Base-by-base conservation (phyloP, 2,888 invertebrate genomes). In the Phortica magna region DNA sequence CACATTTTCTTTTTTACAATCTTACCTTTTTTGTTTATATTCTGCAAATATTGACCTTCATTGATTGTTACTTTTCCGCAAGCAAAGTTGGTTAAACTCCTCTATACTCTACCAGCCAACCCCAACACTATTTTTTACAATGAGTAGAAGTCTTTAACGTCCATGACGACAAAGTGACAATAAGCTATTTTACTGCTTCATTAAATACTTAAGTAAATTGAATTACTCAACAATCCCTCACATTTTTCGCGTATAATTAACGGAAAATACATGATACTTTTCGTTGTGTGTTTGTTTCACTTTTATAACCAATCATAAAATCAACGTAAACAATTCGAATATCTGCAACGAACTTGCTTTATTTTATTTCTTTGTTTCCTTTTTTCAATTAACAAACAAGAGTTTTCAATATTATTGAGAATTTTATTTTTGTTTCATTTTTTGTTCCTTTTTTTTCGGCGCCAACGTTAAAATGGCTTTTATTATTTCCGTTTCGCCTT, bases 31-130 rank as follows among this genome's bases (percentile, higher is more conserved):
- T 74, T 78, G 89, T 88, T 89, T 87, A 80, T 83, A 77, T 77
- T 78, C 80, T 79, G 87, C 84, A 89, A 89, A 89, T 89, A 90
- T 89, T 90, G 90, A 89, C 90, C 90, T 84, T 84, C 89, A 90
- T 89, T 90, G 90, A 89, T 90, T 89, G 89, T 89, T 89, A 89
- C 88, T 85, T 88, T 89, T 90, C 86, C 85, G 90, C 90, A 88
- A 89, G 88, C 87, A 88, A 89, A 90, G 88, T 89, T 83, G 80
- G 80, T 79, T 77, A 19, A 17, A 12, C 48, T 48, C 19, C 14
- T 17, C 17, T 70, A 3, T 65, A 65, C n/a, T 31, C n/a, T 31
- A 22, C 6, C 5, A n/a, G n/a, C n/a, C n/a, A n/a, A 3, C 10
- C 12, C 39, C 5, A n/a, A n/a, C n/a, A 9, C 0, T n/a, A 31